Evolutionary conservation across 2,797 vertebrate genomes (phyloP), one percentile per base, ranked within the genome.

Genomic region (Pagetopsis macropterus): DNA sequence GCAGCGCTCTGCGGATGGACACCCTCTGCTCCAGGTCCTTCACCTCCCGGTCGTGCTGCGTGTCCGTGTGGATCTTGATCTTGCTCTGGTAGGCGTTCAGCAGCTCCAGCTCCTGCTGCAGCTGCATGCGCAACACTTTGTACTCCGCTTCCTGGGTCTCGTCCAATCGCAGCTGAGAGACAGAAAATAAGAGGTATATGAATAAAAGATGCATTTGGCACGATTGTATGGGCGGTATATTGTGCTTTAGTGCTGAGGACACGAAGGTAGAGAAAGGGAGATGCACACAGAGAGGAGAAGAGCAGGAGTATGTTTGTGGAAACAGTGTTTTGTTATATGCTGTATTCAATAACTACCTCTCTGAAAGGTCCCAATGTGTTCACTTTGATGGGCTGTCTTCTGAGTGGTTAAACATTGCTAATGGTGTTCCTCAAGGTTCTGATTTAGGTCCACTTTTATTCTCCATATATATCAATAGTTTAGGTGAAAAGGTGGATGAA

Each of bases 1-100:
- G 92, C 82, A 98, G 92, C 0, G 96, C 97, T 8, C 97, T 93
- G 84, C 96, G 95, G 85, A 97, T 95, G 63, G 96, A 97, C 40
- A 97, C 96, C 48, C 96, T 94, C 91, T 97, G 96, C 74, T 97
- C 97, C 91, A 97, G 94, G 88, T 97, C 97, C 82, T 96, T 96
- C 45, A 95, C 94, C 90, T 97, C 96, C 5, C 96, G 84, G 74
- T 97, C 97, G 0, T 98, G 97, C 82, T 97, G 96, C 0, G 96
- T 94, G 87, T 97, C 97, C 0, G 96, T 98, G 84, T 97, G 97
- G 88, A 97, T 98, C 94, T 97, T 98, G 91, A 98, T 98, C 88
- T 98, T 98, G 88, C 97, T 98, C 94, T 98, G 97, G 85, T 98
- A 98, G 61, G 97, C 96, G 11, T 97, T 97, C 3, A 98, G 95